Conservation (phyloP, 2,888 invertebrate species). For the Parnassius apollo region DNA sequence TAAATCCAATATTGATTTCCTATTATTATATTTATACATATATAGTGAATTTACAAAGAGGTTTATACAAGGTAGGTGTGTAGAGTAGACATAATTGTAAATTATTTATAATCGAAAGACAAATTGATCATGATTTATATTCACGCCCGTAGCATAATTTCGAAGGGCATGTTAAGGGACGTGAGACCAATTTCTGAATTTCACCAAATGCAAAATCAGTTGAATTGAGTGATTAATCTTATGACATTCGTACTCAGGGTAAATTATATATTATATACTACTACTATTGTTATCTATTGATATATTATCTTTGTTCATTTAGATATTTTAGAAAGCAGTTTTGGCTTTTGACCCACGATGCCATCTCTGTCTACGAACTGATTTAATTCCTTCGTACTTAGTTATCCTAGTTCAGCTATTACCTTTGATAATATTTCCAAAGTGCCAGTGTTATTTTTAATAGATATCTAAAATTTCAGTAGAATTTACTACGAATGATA, state of each 20-base stretch:
- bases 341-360: conserved; percentile 61
- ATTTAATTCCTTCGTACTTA: conserved; percentile 38
- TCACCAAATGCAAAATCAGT: conserved; percentile 54
- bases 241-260: conserved; percentile 78
- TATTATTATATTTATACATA: conserved; percentile 35
- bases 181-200: conserved; percentile 71
- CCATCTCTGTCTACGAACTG: conserved; percentile 41
- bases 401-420: conserved; percentile 41
- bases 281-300: conserved; percentile 58
- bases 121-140: conserved; percentile 47
- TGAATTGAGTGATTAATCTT: conserved; percentile 63
- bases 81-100: conserved; percentile 71
- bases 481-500: not conserved
- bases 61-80: conserved; percentile 81
- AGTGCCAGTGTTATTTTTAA: conserved; percentile 9
- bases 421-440: not conserved
- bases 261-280: conserved; percentile 53
- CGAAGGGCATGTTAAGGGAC: conserved; percentile 57
- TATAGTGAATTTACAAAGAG: conserved; percentile 76
- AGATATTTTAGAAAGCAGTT: conserved; percentile 53
- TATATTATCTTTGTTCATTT: conserved; percentile 56
- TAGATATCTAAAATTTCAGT: conserved; percentile 5
- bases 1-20: conserved; percentile 32
- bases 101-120: conserved; percentile 48
- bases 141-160: conserved; percentile 59